phyloP scores from a whole-genome alignment of 2,888 invertebrate genomes.

The Vesta saturnalis region DNA sequence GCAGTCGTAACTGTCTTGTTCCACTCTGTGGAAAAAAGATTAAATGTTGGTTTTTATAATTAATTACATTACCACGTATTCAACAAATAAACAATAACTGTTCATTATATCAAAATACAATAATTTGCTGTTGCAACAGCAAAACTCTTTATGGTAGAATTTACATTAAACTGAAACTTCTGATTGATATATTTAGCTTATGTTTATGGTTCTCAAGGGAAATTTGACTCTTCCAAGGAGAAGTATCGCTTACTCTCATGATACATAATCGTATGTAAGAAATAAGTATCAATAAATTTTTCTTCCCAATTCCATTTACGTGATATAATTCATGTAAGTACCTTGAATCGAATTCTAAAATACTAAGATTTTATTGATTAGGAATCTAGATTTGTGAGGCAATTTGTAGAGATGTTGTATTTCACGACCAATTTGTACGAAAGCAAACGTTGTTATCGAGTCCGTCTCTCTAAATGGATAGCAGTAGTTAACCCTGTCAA shows the following conservation, averaged over 20 bases:
- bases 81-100: too few relatives aligned
- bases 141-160: neutral
- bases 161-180: neutral
- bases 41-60: too few relatives aligned
- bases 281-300: neutral
- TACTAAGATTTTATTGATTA: slow-evolving; percentile 12
- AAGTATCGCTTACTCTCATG: neutral
- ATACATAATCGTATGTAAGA: slow-evolving; percentile 1
- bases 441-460: slow-evolving; percentile 53
- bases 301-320: neutral
- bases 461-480: slow-evolving; percentile 50
- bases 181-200: slow-evolving; percentile 12
- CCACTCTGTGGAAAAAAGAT: too few relatives aligned
- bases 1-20: too few relatives aligned
- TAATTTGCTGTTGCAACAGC: neutral
- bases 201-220: slow-evolving; percentile 7
- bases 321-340: neutral
- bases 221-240: slow-evolving; percentile 4
- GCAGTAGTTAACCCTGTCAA: slow-evolving; percentile 54
- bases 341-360: neutral
- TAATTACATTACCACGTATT: too few relatives aligned
- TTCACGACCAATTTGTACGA: slow-evolving; percentile 50
- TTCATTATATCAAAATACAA: too few relatives aligned
- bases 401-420: slow-evolving; percentile 41
- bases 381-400: slow-evolving; percentile 30